Evolutionary conservation across 2,113 vertebrate genomes (phyloP), one percentile per base, ranked within the genome.

Genomic region (Machaerirhynchus nigripectus): DNA sequence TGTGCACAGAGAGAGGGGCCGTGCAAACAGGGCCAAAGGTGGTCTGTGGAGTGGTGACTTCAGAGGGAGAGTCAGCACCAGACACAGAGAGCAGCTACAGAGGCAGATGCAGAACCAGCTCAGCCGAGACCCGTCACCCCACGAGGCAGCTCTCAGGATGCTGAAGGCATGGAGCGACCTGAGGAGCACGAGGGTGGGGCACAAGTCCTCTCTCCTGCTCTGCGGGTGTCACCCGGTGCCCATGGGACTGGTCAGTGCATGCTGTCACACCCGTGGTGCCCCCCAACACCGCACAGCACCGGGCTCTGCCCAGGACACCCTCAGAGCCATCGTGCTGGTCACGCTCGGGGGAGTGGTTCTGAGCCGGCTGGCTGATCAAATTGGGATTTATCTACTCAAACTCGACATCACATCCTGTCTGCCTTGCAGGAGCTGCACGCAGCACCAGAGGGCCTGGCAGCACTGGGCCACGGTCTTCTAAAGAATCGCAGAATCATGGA

Each of bases 101-200:
- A 15, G 39, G 24, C 64, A 56, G 33, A 60, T 4, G n/a, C 61
- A 73, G 5, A 55, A 65, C 8, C 2, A 71, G 69, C 47, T 87
- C 50, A 22, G 1, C 1, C 0, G 2, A 73, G 47, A 56, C 6
- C 2, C 63, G 20, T 5, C n/a, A 20, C 3, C 24, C 12, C 15
- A 27, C 3, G 1, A 40, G 26, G 46, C 57, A 35, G 31, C 19
- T 60, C 11, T 4, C 37, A 57, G 3, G 4, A 10, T 3, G 30
- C 47, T 8, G 1, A 28, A 73, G 35, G 71, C n/a, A 12, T 0
- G 7, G 21, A 59, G 42, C 0, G 6, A 49, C 68, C 55, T 50
- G 37, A 88, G 80, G 19, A 79, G 59, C 52, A 57, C 4, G 0
- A 28, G 40, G 18, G 39, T 1, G 27, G 70, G 7, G 39, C 55